A percentile compares a stretch with the other conserved stretches of the same genome.
These are phyloP conservation scores for Seladonia tumulorum DNA, from an alignment of 2,888 invertebrate species.

Conservation along the genomic window DNA sequence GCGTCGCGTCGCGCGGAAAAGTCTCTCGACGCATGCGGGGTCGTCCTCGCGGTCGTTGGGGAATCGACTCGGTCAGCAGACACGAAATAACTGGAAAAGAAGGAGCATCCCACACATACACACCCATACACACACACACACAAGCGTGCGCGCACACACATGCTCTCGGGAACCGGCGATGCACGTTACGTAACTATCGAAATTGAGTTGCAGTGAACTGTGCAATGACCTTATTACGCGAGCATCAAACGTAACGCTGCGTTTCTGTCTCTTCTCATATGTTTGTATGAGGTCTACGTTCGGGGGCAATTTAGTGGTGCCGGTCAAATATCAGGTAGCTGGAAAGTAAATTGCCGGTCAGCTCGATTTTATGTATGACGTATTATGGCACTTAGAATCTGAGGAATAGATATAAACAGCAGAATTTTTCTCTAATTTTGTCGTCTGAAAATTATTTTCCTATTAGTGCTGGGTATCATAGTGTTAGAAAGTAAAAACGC, in stretches of 20 bases:
- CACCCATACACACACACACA: neutral
- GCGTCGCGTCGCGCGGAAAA: conserved; percentile 19
- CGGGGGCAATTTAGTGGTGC: neutral
- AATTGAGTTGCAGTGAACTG: conserved; percentile 77
- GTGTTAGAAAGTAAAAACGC: neutral
- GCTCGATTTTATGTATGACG: neutral
- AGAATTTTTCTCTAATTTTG: neutral
- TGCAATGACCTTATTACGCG: conserved; percentile 75
- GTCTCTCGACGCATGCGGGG: conserved; percentile 32
- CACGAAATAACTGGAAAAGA: conserved; percentile 62
- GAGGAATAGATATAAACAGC: neutral
- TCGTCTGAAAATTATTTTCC: neutral
- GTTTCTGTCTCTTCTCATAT: conserved; percentile 29
- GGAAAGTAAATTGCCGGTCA: neutral
- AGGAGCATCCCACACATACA: conserved; percentile 34
- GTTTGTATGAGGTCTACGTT: neutral
- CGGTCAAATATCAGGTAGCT: neutral
- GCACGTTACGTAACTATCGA: conserved; percentile 73
- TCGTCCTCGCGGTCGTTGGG: neutral
- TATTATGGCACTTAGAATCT: neutral
- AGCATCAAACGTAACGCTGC: conserved; percentile 39
- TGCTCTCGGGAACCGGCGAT: conserved; percentile 59
- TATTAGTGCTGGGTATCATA: no score
- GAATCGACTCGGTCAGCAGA: conserved; percentile 35
- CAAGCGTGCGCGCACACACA: no score